phyloP scores from a whole-genome alignment of 2,113 vertebrate genomes.

The Pipra filicauda region DNA sequence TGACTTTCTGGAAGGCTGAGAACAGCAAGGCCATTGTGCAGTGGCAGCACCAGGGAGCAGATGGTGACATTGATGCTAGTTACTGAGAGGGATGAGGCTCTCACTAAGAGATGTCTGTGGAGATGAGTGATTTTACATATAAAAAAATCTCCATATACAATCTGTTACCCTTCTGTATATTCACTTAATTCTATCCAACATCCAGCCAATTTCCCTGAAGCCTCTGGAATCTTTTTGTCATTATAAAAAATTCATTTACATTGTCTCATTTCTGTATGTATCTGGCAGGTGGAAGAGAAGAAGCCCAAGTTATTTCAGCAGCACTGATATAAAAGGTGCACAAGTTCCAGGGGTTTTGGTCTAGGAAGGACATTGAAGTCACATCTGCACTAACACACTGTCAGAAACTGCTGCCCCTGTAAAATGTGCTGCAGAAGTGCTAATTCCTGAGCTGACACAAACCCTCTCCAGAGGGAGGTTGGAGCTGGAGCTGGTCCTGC shows the following conservation, averaged over 20 bases:
- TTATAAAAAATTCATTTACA: neutral
- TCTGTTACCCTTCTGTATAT: neutral
- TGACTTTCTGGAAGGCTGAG: neutral
- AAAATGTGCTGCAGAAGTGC: neutral
- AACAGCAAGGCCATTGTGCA: neutral
- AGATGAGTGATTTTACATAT: neutral
- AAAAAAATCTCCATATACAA: neutral
- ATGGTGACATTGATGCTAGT: neutral
- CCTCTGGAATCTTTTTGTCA: neutral
- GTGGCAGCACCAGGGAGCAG: neutral
- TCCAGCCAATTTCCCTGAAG: neutral
- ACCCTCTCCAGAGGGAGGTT: neutral
- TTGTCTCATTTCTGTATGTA: neutral
- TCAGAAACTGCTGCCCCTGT: neutral
- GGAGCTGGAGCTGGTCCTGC: neutral
- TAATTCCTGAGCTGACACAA: neutral
- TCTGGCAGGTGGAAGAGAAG: neutral
- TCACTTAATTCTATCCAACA: neutral
- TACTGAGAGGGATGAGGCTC: neutral
- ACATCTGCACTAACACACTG: neutral
- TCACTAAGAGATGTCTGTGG: neutral
- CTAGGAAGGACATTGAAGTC: neutral
- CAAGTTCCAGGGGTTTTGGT: neutral
- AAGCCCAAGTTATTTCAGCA: neutral
- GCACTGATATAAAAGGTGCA: neutral